Conservation (phyloP, 2,113 vertebrate species). For the Dasyornis broadbenti region DNA sequence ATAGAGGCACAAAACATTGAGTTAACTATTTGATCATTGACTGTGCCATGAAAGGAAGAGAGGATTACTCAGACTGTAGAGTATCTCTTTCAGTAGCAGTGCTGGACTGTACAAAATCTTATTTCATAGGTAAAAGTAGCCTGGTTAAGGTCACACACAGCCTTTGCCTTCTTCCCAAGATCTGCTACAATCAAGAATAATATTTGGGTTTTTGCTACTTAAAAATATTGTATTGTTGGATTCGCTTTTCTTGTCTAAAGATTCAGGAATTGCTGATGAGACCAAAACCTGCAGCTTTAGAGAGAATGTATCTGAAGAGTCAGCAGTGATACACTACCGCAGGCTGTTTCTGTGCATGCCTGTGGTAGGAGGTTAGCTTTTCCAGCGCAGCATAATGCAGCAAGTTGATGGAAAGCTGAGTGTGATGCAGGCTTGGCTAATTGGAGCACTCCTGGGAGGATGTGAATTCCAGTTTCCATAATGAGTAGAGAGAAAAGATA, state of each 20-base stretch:
- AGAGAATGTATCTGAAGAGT: slow-evolving; percentile 50
- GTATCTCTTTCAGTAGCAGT: not conserved
- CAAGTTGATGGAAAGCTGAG: slow-evolving; percentile 39
- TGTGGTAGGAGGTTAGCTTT: slow-evolving; percentile 5
- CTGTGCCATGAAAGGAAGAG: not conserved
- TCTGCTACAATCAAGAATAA: not conserved
- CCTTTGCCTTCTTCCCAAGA: not conserved
- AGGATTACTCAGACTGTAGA: not conserved
- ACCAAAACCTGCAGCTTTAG: slow-evolving; percentile 49
- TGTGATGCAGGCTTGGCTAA: slow-evolving; percentile 44
- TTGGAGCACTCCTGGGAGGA: slow-evolving; percentile 62
- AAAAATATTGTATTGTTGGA: not conserved
- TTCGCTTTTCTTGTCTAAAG: not conserved
- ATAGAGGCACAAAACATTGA: not conserved
- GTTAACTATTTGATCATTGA: not conserved
- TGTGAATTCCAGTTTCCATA: slow-evolving; percentile 52
- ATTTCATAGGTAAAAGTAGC: not conserved
- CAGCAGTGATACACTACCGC: not conserved
- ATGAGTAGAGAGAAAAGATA: slow-evolving; percentile 55
- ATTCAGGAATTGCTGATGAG: slow-evolving; percentile 43
- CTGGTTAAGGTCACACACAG: not conserved
- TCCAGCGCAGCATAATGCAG: not conserved
- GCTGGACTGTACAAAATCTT: not conserved
- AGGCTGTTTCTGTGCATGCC: slow-evolving; percentile 23
- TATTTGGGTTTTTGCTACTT: not conserved